These are phyloP conservation scores for Palaemon carinicauda DNA, from an alignment of 1,140 invertebrate species.

Conservation along the genomic window DNA sequence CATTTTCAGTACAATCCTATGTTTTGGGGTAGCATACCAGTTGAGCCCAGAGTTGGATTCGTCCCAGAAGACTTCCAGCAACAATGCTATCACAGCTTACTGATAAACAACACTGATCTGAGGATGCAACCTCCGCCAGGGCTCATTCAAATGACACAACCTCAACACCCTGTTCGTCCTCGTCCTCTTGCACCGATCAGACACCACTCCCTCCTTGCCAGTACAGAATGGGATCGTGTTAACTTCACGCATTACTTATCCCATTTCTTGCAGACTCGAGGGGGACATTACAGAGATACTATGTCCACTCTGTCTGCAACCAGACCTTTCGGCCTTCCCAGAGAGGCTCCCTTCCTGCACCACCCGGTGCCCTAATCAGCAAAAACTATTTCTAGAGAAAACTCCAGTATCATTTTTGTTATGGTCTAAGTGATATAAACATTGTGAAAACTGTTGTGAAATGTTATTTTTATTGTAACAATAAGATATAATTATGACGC, in stretches of 20 bases:
- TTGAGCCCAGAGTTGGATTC: background rate
- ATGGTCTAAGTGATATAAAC: too few species aligned
- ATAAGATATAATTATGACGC: too few species aligned
- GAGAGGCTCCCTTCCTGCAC: slow-evolving; percentile 28
- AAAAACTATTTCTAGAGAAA: background rate
- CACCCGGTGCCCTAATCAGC: slow-evolving; percentile 15
- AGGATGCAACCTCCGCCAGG: slow-evolving; percentile 6
- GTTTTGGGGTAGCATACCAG: background rate
- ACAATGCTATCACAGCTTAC: slow-evolving; percentile 2
- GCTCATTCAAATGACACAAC: slow-evolving; percentile 27
- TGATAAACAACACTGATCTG: background rate
- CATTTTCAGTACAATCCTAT: background rate
- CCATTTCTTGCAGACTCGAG: slow-evolving; percentile 24
- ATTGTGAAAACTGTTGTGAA: too few species aligned
- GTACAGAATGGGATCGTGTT: slow-evolving; percentile 26
- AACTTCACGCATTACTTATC: slow-evolving; percentile 27
- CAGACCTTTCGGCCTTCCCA: background rate
- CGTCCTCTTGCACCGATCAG: background rate
- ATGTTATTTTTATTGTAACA: too few species aligned
- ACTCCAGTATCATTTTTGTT: too few species aligned
- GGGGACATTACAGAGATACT: background rate
- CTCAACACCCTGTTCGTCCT: slow-evolving; percentile 3
- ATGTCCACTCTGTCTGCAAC: background rate
- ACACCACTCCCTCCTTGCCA: background rate
- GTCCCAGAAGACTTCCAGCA: background rate